These are phyloP conservation scores for Hyposmocoma kahamanoa DNA, from an alignment of 1,140 invertebrate genomes.

Conservation along the genomic window DNA sequence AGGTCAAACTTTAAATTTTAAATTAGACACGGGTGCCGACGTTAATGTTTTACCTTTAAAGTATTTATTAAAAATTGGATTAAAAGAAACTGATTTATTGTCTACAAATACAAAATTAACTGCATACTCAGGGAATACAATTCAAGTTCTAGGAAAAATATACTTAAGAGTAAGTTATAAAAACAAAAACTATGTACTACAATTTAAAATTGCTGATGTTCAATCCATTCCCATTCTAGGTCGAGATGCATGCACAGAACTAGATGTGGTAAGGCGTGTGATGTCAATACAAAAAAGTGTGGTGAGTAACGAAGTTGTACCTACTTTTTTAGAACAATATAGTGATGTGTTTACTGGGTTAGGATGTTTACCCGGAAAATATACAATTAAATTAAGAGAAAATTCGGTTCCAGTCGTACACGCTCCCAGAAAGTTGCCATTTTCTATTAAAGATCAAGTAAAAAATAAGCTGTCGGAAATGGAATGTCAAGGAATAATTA, in stretches of 20 bases:
- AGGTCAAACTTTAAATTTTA: not conserved
- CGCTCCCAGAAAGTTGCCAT: conserved; percentile 4
- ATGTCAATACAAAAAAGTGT: not conserved
- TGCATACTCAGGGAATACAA: not conserved
- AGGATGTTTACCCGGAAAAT: conserved; percentile 4
- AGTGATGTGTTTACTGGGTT: conserved; percentile 5
- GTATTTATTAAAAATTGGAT: not conserved
- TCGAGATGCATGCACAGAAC: not conserved
- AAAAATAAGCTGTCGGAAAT: conserved; percentile 3
- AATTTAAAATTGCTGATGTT: conserved; percentile 7
- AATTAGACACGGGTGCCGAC: conserved; percentile 7
- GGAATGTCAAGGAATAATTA: not conserved
- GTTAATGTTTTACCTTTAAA: conserved; percentile 6
- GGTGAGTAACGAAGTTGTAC: not conserved
- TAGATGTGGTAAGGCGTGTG: conserved; percentile 1
- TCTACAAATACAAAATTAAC: too few species aligned
- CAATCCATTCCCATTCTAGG: conserved; percentile 2
- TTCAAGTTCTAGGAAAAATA: not conserved
- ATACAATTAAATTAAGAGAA: conserved; percentile 3
- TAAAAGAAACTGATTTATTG: not conserved
- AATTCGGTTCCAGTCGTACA: conserved; percentile 3
- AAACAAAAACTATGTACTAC: not conserved
- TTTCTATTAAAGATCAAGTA: not conserved
- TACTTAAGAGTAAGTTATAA: not conserved
- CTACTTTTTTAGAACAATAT: not conserved